phyloP scores from a whole-genome alignment of 2,797 vertebrate genomes.

The Cirrhinus molitorella region DNA sequence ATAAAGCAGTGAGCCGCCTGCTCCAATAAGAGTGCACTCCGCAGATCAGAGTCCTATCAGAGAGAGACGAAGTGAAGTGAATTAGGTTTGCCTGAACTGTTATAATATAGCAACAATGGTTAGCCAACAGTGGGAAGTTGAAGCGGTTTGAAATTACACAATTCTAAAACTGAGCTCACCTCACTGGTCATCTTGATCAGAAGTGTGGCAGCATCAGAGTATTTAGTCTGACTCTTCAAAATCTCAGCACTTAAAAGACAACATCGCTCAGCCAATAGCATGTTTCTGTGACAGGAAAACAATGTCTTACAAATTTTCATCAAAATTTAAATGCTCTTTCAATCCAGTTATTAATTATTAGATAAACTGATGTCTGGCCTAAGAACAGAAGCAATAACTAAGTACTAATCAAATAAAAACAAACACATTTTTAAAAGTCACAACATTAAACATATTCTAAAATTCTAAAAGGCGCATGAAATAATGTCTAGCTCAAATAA shows the following conservation, averaged over 20 bases:
- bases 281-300: conserved; percentile 81
- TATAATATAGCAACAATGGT: background rate
- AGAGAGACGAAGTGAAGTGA: background rate
- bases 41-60: conserved; percentile 92
- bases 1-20: conserved; percentile 98
- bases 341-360: background rate
- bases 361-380: background rate
- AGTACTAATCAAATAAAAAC: background rate
- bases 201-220: conserved; percentile 94
- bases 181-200: conserved; percentile 98
- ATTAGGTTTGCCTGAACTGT: background rate
- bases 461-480: background rate
- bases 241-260: conserved; percentile 95
- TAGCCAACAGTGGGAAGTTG: background rate
- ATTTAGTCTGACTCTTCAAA: conserved; percentile 96
- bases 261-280: conserved; percentile 94
- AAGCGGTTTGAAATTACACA: background rate
- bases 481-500: background rate
- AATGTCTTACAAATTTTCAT: background rate
- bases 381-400: background rate
- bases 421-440: too few relatives aligned
- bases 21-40: conserved; percentile 94
- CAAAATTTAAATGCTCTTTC: background rate
- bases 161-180: conserved; percentile 75
- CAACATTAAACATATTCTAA: too few relatives aligned